These are phyloP conservation scores for Callopanchax toddi DNA, from an alignment of 2,113 vertebrate genomes.

Conservation along the genomic window DNA sequence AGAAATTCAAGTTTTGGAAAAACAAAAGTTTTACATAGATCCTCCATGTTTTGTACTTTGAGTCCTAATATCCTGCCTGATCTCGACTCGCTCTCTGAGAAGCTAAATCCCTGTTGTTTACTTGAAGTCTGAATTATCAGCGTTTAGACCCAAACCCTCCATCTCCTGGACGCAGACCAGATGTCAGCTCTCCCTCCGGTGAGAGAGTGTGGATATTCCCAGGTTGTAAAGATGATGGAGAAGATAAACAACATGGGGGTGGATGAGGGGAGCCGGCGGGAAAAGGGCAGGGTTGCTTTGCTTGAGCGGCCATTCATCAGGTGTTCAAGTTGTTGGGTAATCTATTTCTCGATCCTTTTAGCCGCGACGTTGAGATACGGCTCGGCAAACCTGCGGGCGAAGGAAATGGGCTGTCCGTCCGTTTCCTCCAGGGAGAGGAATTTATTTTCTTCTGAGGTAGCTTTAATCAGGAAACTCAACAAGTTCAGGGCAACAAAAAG, in stretches of 20 bases:
- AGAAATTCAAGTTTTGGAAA: too few species aligned
- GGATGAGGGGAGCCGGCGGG: neutral
- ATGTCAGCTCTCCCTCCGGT: constrained; percentile 26
- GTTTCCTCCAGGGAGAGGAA: constrained; percentile 17
- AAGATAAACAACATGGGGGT: constrained; percentile 57
- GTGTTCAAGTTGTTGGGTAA: constrained; percentile 37
- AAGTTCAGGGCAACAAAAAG: neutral
- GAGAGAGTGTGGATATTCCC: constrained; percentile 33
- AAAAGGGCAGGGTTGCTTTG: constrained; percentile 32
- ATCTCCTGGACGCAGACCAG: constrained; percentile 56
- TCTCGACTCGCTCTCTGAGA: neutral
- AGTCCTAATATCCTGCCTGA: neutral
- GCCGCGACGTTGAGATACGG: constrained; percentile 39
- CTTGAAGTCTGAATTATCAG: neutral
- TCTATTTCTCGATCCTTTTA: constrained; percentile 35
- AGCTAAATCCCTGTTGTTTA: constrained; percentile 3
- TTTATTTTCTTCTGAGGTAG: constrained; percentile 26
- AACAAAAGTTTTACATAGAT: too few species aligned
- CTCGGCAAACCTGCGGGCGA: constrained; percentile 15
- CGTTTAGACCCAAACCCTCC: neutral
- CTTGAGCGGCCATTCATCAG: constrained; percentile 59
- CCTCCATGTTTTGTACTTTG: too few species aligned
- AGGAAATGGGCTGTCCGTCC: constrained; percentile 46
- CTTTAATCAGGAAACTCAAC: too few species aligned
- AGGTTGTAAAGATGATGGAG: constrained; percentile 62